A percentile compares a stretch with the other conserved stretches of the same genome.
phyloP scores from a whole-genome alignment of 2,888 invertebrate species.

The Crepidodera aurea region DNA sequence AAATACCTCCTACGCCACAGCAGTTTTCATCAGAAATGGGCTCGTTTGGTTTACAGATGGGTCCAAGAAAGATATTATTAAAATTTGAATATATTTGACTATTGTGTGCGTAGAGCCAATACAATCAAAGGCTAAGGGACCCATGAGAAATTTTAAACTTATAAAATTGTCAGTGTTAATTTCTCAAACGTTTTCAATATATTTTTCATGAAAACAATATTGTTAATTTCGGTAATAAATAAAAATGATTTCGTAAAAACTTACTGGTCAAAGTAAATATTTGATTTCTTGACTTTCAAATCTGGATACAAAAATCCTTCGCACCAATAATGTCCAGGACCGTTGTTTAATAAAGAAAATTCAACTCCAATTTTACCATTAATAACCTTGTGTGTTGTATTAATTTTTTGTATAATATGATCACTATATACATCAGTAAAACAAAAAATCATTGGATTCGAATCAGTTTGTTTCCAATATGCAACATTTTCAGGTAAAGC shows the following conservation, averaged over 20 bases:
- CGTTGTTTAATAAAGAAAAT: conserved; percentile 34
- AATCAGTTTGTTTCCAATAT: conserved; percentile 25
- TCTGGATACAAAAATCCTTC: conserved; percentile 48
- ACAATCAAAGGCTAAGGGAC: no score
- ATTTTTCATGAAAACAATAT: no score
- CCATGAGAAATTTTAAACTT: no score
- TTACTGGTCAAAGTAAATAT: conserved; percentile 37
- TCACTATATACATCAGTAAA: conserved; percentile 45
- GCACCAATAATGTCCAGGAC: conserved; percentile 52
- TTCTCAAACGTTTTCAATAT: no score
- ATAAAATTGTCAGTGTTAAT: no score
- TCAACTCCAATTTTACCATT: conserved; percentile 19
- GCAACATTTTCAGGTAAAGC: conserved; percentile 22
- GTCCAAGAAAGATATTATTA: no score
- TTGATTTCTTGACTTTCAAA: conserved; percentile 35
- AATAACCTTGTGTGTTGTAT: conserved; percentile 4
- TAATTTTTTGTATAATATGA: conserved; percentile 31
- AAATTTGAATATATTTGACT: no score
- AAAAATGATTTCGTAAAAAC: neutral
- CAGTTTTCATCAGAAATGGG: no score
- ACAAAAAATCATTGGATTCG: conserved; percentile 43
- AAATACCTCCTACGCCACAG: no score
- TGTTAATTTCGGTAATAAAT: no score
- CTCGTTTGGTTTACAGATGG: no score
- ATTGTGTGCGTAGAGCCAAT: no score